phyloP scores from a whole-genome alignment of 2,888 invertebrate species.

The Cryptophagus acutangulus region DNA sequence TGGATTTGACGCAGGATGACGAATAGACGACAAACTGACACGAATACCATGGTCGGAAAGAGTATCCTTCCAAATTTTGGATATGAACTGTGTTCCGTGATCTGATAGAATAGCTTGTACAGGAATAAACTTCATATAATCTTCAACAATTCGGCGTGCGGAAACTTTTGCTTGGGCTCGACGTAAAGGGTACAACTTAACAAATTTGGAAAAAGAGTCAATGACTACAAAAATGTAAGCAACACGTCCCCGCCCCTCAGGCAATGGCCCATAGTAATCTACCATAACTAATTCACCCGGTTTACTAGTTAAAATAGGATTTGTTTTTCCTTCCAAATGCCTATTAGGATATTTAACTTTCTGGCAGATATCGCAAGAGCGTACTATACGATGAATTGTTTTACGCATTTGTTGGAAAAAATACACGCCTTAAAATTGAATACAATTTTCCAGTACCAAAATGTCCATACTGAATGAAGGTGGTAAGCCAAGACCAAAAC shows the following conservation, averaged over 20 bases:
- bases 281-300: conserved; percentile 19
- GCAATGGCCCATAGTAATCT: conserved; percentile 25
- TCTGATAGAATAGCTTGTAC: conserved; percentile 13
- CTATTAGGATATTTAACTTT: conserved; percentile 13
- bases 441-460: conserved; percentile 14
- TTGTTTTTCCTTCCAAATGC: not conserved
- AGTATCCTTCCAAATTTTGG: conserved; percentile 18
- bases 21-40: conserved; percentile 10
- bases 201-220: conserved; percentile 26
- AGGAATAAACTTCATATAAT: conserved; percentile 13
- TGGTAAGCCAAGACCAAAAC: too few relatives aligned
- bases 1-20: conserved; percentile 20
- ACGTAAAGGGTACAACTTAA: conserved; percentile 20
- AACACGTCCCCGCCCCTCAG: conserved; percentile 13
- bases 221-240: conserved; percentile 26
- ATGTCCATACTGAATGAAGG: conserved; percentile 18
- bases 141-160: conserved; percentile 10
- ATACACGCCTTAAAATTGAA: conserved; percentile 7
- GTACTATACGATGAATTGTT: conserved; percentile 7
- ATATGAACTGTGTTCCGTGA: conserved; percentile 27
- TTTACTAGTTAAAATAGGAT: conserved; percentile 10
- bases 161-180: conserved; percentile 15
- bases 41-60: conserved; percentile 4
- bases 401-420: conserved; percentile 10
- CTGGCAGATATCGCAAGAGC: conserved; percentile 22